Conservation (phyloP, 2,888 invertebrate species). For the Rhagium mordax region DNA sequence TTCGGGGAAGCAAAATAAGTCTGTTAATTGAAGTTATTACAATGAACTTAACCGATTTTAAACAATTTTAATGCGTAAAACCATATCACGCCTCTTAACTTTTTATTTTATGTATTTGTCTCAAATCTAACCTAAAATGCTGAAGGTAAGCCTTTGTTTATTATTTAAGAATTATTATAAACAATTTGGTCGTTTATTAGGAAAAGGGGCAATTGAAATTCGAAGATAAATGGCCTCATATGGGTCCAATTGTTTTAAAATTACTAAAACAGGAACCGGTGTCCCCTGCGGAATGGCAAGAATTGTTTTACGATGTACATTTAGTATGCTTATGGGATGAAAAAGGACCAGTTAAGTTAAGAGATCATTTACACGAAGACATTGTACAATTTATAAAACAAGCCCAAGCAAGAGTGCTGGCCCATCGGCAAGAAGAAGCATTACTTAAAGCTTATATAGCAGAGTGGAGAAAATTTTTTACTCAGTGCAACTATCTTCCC, state of each 20-base stretch:
- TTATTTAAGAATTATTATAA: constrained; percentile 11
- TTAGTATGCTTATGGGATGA: constrained; percentile 98
- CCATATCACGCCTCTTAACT: constrained; percentile 1
- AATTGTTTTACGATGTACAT: constrained; percentile 96
- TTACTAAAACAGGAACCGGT: constrained; percentile 95
- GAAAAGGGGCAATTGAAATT: constrained; percentile 89
- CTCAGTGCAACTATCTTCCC: constrained; percentile 97
- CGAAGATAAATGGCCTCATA: constrained; percentile 97
- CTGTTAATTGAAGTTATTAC: neutral
- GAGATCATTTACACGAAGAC: constrained; percentile 91
- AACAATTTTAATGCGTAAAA: constrained; percentile 10
- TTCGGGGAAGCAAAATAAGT: neutral
- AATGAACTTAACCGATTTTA: constrained; percentile 8
- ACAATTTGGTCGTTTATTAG: constrained; percentile 64
- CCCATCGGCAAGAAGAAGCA: constrained; percentile 95
- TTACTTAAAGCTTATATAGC: constrained; percentile 96
- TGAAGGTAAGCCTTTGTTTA: constrained; percentile 55
- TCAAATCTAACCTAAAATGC: constrained; percentile 56
- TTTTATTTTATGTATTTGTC: constrained; percentile 30
- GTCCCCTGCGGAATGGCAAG: constrained; percentile 96
- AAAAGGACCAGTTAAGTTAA: constrained; percentile 90
- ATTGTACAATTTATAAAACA: constrained; percentile 95
- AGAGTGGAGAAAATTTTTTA: constrained; percentile 99
- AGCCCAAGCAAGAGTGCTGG: constrained; percentile 90
- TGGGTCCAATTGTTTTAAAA: constrained; percentile 95